A percentile compares a stretch with the other conserved stretches of the same genome.
Conservation (phyloP, 64 coral and sea anemone genomes). For the Astreopora myriophthalma region DNA sequence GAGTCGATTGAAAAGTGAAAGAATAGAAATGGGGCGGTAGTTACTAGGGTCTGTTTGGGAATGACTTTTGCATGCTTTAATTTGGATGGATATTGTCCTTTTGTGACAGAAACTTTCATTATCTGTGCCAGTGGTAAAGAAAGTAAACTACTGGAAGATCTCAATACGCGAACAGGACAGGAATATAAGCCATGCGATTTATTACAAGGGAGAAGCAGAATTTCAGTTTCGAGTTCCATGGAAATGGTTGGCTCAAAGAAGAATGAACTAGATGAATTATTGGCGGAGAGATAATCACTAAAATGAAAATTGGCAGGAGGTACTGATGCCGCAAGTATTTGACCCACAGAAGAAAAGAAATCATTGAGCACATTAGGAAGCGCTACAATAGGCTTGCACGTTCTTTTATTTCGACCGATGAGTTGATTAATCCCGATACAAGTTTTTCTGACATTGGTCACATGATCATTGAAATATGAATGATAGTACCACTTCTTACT, state of each 20-base stretch:
- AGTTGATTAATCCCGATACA: conserved; percentile 19
- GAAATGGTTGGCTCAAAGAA: not conserved
- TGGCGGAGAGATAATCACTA: not conserved
- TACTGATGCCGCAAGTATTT: not conserved
- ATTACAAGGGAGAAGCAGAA: not conserved
- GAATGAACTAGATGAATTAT: not conserved
- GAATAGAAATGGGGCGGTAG: conserved; percentile 8
- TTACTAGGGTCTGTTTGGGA: not conserved
- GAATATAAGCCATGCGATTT: too few relatives aligned
- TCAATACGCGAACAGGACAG: not conserved
- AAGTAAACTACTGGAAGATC: not conserved
- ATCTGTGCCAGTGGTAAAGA: not conserved
- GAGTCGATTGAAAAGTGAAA: conserved; percentile 2
- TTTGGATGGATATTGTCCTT: not conserved
- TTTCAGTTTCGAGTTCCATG: not conserved
- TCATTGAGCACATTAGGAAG: not conserved
- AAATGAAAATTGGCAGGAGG: not conserved
- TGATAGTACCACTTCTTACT: conserved; percentile 7
- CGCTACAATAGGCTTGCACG: not conserved
- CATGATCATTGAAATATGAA: conserved; percentile 16
- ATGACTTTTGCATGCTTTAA: not conserved
- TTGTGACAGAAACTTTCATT: not conserved
- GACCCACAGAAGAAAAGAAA: not conserved
- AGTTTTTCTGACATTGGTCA: conserved; percentile 35
- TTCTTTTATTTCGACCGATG: not conserved